Conservation (phyloP, 2,113 vertebrate species). For the Forbesichthys papilliferus region DNA sequence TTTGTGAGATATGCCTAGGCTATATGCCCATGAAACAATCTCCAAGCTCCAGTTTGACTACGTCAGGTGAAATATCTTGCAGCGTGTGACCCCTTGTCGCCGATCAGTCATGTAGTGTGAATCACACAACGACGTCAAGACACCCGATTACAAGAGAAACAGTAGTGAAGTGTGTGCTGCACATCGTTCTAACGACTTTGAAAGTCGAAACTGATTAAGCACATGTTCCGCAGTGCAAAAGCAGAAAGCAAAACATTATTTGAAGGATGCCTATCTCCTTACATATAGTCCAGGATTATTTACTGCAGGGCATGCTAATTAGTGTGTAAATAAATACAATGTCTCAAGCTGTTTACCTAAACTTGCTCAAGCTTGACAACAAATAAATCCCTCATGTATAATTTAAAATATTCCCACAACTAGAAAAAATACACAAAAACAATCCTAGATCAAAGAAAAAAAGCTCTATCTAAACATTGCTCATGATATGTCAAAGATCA, state of each 20-base stretch:
- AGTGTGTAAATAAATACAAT: slow-evolving; percentile 77
- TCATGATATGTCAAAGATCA: slow-evolving; percentile 71
- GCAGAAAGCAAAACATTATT: slow-evolving; percentile 68
- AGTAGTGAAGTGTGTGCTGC: too few relatives aligned
- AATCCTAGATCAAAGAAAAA: slow-evolving; percentile 75
- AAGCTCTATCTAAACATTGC: slow-evolving; percentile 66
- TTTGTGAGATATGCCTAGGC: too few relatives aligned
- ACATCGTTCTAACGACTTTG: too few relatives aligned
- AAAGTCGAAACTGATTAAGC: slow-evolving; percentile 67
- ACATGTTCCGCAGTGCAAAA: slow-evolving; percentile 57
- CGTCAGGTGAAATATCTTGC: too few relatives aligned
- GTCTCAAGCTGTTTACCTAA: slow-evolving; percentile 73
- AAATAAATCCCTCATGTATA: slow-evolving; percentile 78
- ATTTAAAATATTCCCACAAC: slow-evolving; percentile 80
- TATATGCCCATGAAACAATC: too few relatives aligned
- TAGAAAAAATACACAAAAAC: slow-evolving; percentile 61
- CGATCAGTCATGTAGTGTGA: too few relatives aligned
- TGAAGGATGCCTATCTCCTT: slow-evolving; percentile 58
- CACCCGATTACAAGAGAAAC: too few relatives aligned
- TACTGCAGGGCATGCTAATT: slow-evolving; percentile 74
- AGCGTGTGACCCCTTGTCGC: too few relatives aligned
- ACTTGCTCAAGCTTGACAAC: slow-evolving; percentile 67
- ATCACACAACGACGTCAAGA: too few relatives aligned
- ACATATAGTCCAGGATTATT: slow-evolving; percentile 63
- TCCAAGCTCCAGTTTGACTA: too few relatives aligned